Conservation (phyloP, 1,140 invertebrate genomes). For the Akabosia matsudoensis region DNA sequence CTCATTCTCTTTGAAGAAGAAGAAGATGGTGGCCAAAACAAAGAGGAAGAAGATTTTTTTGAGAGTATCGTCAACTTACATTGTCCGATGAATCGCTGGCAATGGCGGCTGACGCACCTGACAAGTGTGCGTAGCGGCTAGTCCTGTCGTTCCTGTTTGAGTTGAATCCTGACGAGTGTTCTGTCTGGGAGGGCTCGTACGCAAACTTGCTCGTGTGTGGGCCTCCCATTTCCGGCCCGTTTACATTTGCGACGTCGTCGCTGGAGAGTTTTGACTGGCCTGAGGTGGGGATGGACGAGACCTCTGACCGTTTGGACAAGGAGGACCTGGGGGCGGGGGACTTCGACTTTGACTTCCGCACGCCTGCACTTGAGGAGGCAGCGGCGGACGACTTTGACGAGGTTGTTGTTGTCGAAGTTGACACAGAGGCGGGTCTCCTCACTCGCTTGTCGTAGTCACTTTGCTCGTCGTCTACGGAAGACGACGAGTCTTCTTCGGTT, state of each 20-base stretch:
- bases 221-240: conserved; percentile 34
- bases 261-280: background rate
- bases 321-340: background rate
- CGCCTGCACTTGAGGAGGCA: background rate
- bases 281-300: background rate
- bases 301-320: background rate
- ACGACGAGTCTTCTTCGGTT: conserved; percentile 9
- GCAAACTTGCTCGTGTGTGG: conserved; percentile 38
- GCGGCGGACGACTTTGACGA: background rate
- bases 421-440: background rate
- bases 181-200: background rate
- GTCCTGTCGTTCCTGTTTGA: conserved; percentile 3
- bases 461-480: background rate
- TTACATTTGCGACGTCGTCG: conserved; percentile 21
- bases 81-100: conserved; percentile 31
- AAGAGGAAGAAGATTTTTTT: too few relatives aligned
- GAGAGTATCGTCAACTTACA: conserved; percentile 8
- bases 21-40: background rate
- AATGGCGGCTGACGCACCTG: background rate
- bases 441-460: background rate
- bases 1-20: conserved; percentile 17
- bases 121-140: background rate
- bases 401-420: background rate
- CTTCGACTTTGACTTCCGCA: conserved; percentile 4
- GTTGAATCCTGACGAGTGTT: background rate